phyloP scores from a whole-genome alignment of 2,113 vertebrate genomes.

The Neolamprologus fasciatus region DNA sequence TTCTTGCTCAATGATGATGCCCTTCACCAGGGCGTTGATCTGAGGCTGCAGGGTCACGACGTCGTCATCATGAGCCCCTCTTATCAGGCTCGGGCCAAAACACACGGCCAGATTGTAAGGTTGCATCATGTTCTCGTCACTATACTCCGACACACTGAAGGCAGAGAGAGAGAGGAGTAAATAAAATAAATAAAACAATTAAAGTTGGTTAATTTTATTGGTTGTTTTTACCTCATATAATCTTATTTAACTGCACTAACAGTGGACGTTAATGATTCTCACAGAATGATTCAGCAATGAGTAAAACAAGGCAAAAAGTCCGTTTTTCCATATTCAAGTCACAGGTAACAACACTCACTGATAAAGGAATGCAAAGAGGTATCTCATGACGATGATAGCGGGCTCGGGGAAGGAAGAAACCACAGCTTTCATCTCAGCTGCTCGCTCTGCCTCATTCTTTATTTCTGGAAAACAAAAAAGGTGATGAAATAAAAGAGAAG shows the following conservation, averaged over 20 bases:
- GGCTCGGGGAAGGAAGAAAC: conserved; percentile 67
- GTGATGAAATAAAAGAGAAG: background rate
- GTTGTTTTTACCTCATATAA: background rate
- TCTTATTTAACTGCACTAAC: background rate
- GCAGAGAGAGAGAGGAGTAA: background rate
- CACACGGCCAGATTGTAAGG: conserved; percentile 85
- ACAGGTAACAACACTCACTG: conserved; percentile 73
- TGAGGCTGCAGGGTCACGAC: conserved; percentile 75
- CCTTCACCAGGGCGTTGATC: conserved; percentile 81
- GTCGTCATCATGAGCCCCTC: conserved; percentile 68
- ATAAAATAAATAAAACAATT: background rate
- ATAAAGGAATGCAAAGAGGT: conserved; percentile 86
- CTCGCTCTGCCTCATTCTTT: conserved; percentile 67
- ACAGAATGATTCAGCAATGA: background rate
- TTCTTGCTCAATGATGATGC: conserved; percentile 75
- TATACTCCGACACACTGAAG: conserved; percentile 79
- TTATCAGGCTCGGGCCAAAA: conserved; percentile 80
- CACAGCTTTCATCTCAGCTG: conserved; percentile 63
- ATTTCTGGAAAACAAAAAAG: conserved; percentile 53
- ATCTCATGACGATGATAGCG: conserved; percentile 78
- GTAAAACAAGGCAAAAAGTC: background rate
- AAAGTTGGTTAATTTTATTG: background rate
- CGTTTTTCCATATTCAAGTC: background rate
- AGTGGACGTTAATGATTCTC: background rate
- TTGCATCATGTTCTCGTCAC: conserved; percentile 89